Percentiles rank a stretch among this genome's conserved stretches.
phyloP scores from a whole-genome alignment of 2,113 vertebrate species.

The Raja brachyura region DNA sequence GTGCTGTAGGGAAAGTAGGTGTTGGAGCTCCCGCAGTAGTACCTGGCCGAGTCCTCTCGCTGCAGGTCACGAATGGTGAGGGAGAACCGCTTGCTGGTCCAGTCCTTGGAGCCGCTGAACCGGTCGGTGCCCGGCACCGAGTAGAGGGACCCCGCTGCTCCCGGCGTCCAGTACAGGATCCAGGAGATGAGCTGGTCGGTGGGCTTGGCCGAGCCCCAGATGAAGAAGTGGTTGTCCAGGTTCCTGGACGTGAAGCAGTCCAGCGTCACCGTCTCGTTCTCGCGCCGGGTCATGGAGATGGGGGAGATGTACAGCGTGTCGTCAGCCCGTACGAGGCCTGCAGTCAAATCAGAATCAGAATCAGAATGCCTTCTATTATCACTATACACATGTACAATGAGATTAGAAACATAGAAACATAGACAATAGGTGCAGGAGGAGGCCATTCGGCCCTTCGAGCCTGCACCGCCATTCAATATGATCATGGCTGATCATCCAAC shows the following conservation, averaged over 20 bases:
- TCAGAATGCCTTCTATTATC: no score
- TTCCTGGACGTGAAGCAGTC: slow-evolving; percentile 10
- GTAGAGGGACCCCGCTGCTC: background rate
- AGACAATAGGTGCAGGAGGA: no score
- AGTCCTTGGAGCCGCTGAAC: background rate
- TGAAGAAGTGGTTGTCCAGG: background rate
- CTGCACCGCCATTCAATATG: no score
- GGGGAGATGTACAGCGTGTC: slow-evolving; percentile 7
- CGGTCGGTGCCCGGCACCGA: background rate
- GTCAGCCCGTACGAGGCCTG: background rate
- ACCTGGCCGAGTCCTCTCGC: background rate
- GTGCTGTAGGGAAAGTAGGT: background rate
- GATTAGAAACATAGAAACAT: no score
- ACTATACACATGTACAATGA: no score
- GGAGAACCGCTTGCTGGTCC: slow-evolving; percentile 1
- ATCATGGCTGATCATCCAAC: no score
- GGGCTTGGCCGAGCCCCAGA: background rate
- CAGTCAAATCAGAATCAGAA: no score
- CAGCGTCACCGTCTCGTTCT: slow-evolving; percentile 3
- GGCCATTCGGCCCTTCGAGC: no score
- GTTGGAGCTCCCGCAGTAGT: slow-evolving; percentile 15
- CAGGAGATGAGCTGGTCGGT: background rate
- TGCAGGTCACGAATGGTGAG: background rate
- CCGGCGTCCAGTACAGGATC: slow-evolving; percentile 3
- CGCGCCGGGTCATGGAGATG: background rate